Evolutionary conservation across 1,140 invertebrate genomes (phyloP), one percentile per base, ranked within the genome.

Genomic region (Cotesia glomerata): DNA sequence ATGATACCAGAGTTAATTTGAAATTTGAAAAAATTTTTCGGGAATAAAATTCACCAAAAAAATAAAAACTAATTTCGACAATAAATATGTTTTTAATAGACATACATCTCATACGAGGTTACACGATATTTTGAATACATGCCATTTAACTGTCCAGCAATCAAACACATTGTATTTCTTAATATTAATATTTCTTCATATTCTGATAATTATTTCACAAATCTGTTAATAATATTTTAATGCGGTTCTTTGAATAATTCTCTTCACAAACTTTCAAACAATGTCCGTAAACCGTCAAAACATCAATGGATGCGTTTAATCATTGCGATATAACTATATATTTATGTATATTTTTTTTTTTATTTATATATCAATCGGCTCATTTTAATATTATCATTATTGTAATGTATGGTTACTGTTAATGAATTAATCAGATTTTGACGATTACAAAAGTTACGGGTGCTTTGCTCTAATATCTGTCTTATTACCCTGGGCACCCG

Each of bases 71-170:
- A 35, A 45, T 79, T 85, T 80, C 79, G 84, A 85, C 84, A 85
- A 85, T 86, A 86, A 85, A 85, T 86, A 86, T 83, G 84, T 80
- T 87, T 86, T 87, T 87, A 86, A 86, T 87, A 86, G 84, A 87
- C 85, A 86, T 86, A 87, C 86, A 87, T 86, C 80, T 86, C 84
- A 81, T 86, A 87, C 83, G 83, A 86, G 84, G 81, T 86, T 87
- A 87, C 84, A 86, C 83, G 81, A 85, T 87, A 86, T 85, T 86
- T 45, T 45, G 11, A 86, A 86, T 87, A 87, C 86, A 87, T 87
- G 82, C 86, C 81, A 86, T 87, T 87, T 85, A 87, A 87, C 85
- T 87, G 86, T 86, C 86, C 86, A 87, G 86, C 86, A 87, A 87
- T 87, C 84, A 87, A 87, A 87, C 84, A 86, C 85, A 77, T 84